Evolutionary conservation across 2,797 vertebrate genomes (phyloP).

Genomic region (Champsocephalus gunnari): DNA sequence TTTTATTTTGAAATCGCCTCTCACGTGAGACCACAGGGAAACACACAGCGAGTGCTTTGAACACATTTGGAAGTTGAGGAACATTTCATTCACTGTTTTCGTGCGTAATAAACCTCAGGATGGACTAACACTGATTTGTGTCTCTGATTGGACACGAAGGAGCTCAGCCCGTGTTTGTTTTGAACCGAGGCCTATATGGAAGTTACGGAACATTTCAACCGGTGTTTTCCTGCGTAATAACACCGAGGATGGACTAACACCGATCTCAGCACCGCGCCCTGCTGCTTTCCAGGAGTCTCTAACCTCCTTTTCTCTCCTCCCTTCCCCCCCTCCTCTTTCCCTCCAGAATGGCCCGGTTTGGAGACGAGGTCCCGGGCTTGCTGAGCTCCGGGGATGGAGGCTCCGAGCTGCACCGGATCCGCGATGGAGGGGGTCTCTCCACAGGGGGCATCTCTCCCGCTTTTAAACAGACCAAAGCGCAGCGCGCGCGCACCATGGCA

Average conservation of each 20-base stretch:
- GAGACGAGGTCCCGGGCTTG: constrained; percentile 94
- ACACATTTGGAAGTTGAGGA: constrained; percentile 50
- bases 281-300: constrained; percentile 67
- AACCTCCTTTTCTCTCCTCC: constrained; percentile 43
- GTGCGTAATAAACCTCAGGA: constrained; percentile 18
- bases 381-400: constrained; percentile 92
- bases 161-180: background rate
- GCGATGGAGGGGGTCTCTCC: constrained; percentile 91
- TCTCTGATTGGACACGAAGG: too few relatives aligned
- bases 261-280: constrained; percentile 72
- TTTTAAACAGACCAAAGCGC: constrained; percentile 99
- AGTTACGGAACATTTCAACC: constrained; percentile 35
- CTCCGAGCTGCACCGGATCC: constrained; percentile 94
- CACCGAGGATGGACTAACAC: constrained; percentile 62
- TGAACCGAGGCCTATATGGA: constrained; percentile 26
- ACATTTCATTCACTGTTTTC: constrained; percentile 17
- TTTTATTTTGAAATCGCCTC: constrained; percentile 24
- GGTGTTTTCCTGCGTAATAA: constrained; percentile 9
- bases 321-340: constrained; percentile 31
- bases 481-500: constrained; percentile 99
- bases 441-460: constrained; percentile 92
- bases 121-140: constrained; percentile 56
- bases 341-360: constrained; percentile 98
- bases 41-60: constrained; percentile 10
- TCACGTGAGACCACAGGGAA: background rate